Conservation (phyloP, 2,888 invertebrate species). For the Phlogophora meticulosa region DNA sequence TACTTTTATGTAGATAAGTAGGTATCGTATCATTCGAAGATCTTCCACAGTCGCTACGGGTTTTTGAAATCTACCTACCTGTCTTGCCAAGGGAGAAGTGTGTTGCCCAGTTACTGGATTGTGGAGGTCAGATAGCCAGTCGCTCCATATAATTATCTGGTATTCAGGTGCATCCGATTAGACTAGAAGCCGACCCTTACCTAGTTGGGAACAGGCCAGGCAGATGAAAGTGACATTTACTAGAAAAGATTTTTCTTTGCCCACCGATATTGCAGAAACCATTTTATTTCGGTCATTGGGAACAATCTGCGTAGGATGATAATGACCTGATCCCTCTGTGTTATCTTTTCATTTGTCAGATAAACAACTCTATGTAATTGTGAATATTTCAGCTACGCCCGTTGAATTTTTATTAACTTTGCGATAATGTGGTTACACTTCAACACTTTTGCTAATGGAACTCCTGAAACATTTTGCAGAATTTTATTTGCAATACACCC, state of each 20-base stretch:
- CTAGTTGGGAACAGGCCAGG: too few species aligned
- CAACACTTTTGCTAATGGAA: slow-evolving; percentile 51
- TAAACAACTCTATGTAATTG: slow-evolving; percentile 45
- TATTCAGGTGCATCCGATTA: too few species aligned
- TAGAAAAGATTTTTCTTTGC: slow-evolving; percentile 4
- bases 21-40: too few species aligned
- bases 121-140: too few species aligned
- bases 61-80: too few species aligned
- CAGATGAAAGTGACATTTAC: too few species aligned
- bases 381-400: slow-evolving; percentile 44
- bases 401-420: slow-evolving; percentile 55
- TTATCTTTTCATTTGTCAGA: slow-evolving; percentile 50
- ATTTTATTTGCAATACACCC: slow-evolving; percentile 15
- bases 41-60: too few species aligned
- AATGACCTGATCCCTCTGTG: slow-evolving; percentile 38
- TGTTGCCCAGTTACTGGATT: too few species aligned
- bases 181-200: too few species aligned
- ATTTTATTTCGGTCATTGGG: slow-evolving; percentile 23
- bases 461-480: slow-evolving; percentile 31
- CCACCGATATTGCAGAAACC: slow-evolving; percentile 4
- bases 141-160: too few species aligned
- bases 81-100: too few species aligned
- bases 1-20: neutral
- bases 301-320: slow-evolving; percentile 35
- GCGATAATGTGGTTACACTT: slow-evolving; percentile 34